These are phyloP conservation scores for Myiozetetes cayanensis DNA, from an alignment of 2,113 vertebrate genomes.

Conservation along the genomic window DNA sequence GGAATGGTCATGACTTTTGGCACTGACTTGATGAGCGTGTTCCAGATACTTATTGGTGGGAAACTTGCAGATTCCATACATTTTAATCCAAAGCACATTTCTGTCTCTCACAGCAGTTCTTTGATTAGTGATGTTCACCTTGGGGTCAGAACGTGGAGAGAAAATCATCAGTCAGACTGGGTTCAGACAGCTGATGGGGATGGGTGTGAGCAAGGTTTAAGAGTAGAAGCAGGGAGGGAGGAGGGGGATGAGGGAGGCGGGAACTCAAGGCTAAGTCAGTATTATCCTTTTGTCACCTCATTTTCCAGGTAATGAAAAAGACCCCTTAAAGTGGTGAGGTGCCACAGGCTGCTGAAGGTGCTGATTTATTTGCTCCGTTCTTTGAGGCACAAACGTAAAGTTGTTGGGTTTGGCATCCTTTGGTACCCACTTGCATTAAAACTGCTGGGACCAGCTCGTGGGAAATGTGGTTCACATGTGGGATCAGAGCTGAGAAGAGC, in stretches of 20 bases:
- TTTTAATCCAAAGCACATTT: slow-evolving; percentile 45
- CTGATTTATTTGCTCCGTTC: fast-evolving
- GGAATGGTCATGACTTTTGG: background rate
- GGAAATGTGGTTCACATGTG: fast-evolving
- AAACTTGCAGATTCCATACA: background rate
- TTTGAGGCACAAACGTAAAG: fast-evolving
- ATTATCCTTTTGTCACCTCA: background rate
- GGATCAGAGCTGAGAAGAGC: background rate
- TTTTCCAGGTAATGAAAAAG: background rate
- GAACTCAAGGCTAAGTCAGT: background rate
- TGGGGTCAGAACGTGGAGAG: slow-evolving; percentile 2
- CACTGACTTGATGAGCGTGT: background rate
- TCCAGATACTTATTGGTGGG: background rate
- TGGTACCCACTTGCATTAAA: fast-evolving
- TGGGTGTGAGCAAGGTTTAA: background rate
- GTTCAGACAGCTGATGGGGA: background rate
- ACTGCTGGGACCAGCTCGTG: background rate
- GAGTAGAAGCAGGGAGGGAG: background rate
- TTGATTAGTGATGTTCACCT: slow-evolving; percentile 44
- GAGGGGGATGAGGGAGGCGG: background rate
- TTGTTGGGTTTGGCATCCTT: background rate
- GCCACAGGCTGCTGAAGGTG: fast-evolving
- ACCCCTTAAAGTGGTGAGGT: fast-evolving
- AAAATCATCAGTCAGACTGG: background rate
- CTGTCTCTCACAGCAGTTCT: slow-evolving; percentile 28